Evolutionary conservation across 2,888 invertebrate genomes (phyloP).

Genomic region (Omphaloscelis lunosa): DNA sequence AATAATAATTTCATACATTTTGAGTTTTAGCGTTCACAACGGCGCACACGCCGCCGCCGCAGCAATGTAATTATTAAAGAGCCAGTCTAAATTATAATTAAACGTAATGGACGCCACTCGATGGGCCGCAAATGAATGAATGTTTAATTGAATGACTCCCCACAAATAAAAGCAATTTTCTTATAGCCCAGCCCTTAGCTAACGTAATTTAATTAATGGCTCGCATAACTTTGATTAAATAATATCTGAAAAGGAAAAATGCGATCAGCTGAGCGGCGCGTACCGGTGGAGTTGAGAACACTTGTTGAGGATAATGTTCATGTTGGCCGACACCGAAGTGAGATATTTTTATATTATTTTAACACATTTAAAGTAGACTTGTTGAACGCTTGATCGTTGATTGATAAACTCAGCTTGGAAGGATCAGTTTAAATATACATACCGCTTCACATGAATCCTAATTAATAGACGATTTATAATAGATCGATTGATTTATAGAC

Average conservation of each 20-base stretch:
- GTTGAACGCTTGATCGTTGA: background rate
- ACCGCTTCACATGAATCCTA: background rate
- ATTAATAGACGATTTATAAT: background rate
- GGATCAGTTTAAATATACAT: too few species aligned
- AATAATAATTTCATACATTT: constrained; percentile 14
- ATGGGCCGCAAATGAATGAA: constrained; percentile 85
- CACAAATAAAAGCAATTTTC: constrained; percentile 88
- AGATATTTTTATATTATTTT: background rate
- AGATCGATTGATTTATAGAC: too few species aligned
- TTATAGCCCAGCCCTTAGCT: constrained; percentile 80
- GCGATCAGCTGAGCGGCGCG: constrained; percentile 58
- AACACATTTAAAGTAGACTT: background rate
- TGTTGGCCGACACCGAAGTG: background rate
- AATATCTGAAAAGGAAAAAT: constrained; percentile 73
- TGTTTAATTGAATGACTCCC: constrained; percentile 86
- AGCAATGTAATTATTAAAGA: constrained; percentile 72
- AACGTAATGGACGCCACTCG: constrained; percentile 85
- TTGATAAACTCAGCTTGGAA: background rate
- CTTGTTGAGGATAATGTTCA: constrained; percentile 37
- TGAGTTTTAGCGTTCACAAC: constrained; percentile 16
- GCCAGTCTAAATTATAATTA: constrained; percentile 84
- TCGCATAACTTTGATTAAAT: constrained; percentile 85
- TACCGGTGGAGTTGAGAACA: constrained; percentile 47
- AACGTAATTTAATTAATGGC: constrained; percentile 86
- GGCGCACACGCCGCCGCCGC: constrained; percentile 57